These are phyloP conservation scores for Autographa gamma DNA, from an alignment of 2,888 invertebrate species.

Conservation along the genomic window DNA sequence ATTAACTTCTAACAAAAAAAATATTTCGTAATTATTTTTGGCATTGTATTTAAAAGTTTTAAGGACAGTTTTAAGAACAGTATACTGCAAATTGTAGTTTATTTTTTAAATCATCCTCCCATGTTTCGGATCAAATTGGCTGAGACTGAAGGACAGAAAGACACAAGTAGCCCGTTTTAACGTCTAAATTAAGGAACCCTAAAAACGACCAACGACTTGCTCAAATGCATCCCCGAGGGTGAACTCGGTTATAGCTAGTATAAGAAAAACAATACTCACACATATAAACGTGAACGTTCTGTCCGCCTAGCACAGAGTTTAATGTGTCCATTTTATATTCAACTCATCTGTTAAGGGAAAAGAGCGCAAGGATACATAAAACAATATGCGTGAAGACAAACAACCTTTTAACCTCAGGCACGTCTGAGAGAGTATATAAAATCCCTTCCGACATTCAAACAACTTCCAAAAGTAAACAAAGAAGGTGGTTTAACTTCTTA, in stretches of 20 bases:
- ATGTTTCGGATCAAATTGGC: no score
- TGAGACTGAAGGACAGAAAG: no score
- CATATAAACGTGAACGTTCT: conserved; percentile 28
- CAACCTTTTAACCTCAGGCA: conserved; percentile 12
- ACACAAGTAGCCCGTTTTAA: no score
- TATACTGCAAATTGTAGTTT: no score
- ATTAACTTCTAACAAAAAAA: no score
- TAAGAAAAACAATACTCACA: conserved; percentile 13
- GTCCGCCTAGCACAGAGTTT: conserved; percentile 8
- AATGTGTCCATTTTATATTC: conserved; percentile 43
- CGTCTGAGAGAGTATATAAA: conserved; percentile 18
- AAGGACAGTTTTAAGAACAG: no score
- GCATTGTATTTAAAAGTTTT: no score
- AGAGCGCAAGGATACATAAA: conserved; percentile 46
- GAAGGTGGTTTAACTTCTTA: conserved; percentile 48
- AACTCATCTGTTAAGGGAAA: conserved; percentile 48
- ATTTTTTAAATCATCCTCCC: no score
- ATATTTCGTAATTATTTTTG: no score
- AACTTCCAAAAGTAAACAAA: conserved; percentile 47
- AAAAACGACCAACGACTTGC: conserved; percentile 13
- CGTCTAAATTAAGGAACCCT: no score
- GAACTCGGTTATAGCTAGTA: conserved; percentile 10
- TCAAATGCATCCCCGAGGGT: conserved; percentile 17
- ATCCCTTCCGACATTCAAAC: conserved; percentile 35
- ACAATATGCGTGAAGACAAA: conserved; percentile 34